Base-by-base conservation (phyloP, 1,140 invertebrate species). In the Plectus sambesii region DNA sequence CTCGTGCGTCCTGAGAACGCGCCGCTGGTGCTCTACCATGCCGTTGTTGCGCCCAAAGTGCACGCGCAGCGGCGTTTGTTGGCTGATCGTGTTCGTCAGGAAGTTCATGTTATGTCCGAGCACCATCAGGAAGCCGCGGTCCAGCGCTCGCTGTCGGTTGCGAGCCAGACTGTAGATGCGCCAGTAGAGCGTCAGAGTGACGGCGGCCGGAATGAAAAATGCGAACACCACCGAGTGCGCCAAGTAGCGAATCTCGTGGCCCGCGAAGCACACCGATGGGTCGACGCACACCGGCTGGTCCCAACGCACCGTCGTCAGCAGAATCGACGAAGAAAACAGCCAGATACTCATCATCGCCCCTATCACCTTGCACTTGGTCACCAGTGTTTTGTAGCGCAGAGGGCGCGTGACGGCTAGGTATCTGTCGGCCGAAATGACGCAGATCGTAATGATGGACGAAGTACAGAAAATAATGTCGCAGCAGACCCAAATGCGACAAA, bases 311-410 rank as follows among this genome's bases (percentile, higher is more conserved):
- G 64, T 67, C 12, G 63, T 52, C 25, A 69, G 29, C 3, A 69
- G 44, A 33, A 67, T 67, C 8, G 48, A 29, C 5, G 56, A 59
- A 26, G 87, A 87, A 50, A 92, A 72, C 37, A 89, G 73, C 88
- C 88, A 94, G 49, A 94, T 87, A 40, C 51, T 52, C 9, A 67
- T 42, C 49, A 67, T 67, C 12, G 64, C 58, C 12, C 41, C 22
- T 20, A 67, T 57, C 9, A 67, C 66, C 53, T 67, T 67, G 3
- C 44, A 42, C 40, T 69, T 69, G 4, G 64, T 67, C 1, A 74
- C 73, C 45, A 73, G 66, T 29, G 70, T 69, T 51, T 67, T 67
- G 54, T 77, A 77, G 40, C 69, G 61, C 25, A 77, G 69, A 19
- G 75, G 75, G 23, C 71, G 55, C 1, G 74, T 76, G 35, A 77